A percentile compares a stretch with the other conserved stretches of the same genome.
These are phyloP conservation scores for Drosophila anceps DNA, from an alignment of 2,888 invertebrate genomes.

Conservation along the genomic window DNA sequence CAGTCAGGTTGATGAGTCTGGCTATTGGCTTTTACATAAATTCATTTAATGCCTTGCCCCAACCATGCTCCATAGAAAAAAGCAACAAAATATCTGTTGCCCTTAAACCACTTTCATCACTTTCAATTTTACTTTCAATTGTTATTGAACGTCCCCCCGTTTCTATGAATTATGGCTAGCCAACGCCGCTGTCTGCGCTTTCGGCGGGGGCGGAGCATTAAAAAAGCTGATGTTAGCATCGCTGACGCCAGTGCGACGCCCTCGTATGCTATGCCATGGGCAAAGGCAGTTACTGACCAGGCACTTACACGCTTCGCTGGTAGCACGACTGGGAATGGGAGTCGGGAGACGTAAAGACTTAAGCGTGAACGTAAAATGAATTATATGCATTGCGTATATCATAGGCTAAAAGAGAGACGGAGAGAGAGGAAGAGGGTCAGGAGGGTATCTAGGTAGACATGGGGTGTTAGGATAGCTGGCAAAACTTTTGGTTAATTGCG, in stretches of 20 bases:
- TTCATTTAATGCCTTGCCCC: background rate
- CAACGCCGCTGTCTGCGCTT: slow-evolving; percentile 39
- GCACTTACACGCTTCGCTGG: slow-evolving; percentile 65
- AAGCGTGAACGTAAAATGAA: slow-evolving; percentile 75
- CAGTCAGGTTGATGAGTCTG: background rate
- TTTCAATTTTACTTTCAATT: slow-evolving; percentile 8
- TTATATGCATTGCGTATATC: slow-evolving; percentile 66
- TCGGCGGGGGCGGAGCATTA: slow-evolving; percentile 23
- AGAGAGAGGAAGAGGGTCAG: background rate
- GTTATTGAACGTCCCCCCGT: background rate
- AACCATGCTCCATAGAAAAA: background rate
- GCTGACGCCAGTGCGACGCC: slow-evolving; percentile 41
- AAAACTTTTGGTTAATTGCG: slow-evolving; percentile 73
- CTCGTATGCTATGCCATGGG: slow-evolving; percentile 12
- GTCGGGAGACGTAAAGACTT: slow-evolving; percentile 23
- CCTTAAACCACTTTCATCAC: background rate
- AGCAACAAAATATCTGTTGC: background rate
- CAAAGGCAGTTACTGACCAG: slow-evolving; percentile 56
- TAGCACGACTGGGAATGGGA: slow-evolving; percentile 1
- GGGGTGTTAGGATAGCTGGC: slow-evolving; percentile 17
- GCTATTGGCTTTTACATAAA: background rate
- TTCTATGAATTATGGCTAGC: background rate
- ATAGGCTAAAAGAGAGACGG: slow-evolving; percentile 17
- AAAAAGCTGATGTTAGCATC: slow-evolving; percentile 68
- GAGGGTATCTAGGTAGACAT: background rate